phyloP scores from a whole-genome alignment of 35 echinoderm and acorn worm species.

The Heliocidaris tuberculata region DNA sequence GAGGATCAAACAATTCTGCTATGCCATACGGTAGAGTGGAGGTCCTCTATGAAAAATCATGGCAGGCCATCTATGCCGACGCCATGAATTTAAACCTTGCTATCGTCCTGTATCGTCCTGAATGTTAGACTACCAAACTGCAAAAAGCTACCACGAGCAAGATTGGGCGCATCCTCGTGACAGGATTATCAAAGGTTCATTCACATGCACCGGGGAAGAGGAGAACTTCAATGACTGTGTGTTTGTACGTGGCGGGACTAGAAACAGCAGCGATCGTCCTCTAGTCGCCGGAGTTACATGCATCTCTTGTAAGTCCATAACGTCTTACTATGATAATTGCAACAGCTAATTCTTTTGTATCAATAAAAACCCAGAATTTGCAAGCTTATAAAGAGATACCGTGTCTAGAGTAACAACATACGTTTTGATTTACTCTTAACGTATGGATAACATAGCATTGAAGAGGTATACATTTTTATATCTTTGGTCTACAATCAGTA shows the following conservation, averaged over 20 bases:
- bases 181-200: not conserved
- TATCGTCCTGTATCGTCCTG: not conserved
- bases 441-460: too few relatives aligned
- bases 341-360: not conserved
- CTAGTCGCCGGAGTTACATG: not conserved
- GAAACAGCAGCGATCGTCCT: not conserved
- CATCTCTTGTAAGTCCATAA: not conserved
- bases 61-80: not conserved
- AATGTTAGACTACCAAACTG: not conserved
- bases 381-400: too few relatives aligned
- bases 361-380: too few relatives aligned
- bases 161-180: not conserved
- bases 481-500: too few relatives aligned
- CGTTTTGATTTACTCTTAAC: too few relatives aligned
- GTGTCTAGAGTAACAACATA: too few relatives aligned
- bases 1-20: not conserved
- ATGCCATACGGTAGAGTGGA: not conserved
- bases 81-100: not conserved
- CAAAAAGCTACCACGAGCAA: not conserved
- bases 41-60: not conserved
- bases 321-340: not conserved
- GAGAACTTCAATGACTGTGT: not conserved
- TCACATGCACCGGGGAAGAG: not conserved
- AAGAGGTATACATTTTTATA: too few relatives aligned
- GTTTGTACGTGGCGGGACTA: not conserved